phyloP scores from a whole-genome alignment of 2,113 vertebrate species.

The Callopanchax toddi region DNA sequence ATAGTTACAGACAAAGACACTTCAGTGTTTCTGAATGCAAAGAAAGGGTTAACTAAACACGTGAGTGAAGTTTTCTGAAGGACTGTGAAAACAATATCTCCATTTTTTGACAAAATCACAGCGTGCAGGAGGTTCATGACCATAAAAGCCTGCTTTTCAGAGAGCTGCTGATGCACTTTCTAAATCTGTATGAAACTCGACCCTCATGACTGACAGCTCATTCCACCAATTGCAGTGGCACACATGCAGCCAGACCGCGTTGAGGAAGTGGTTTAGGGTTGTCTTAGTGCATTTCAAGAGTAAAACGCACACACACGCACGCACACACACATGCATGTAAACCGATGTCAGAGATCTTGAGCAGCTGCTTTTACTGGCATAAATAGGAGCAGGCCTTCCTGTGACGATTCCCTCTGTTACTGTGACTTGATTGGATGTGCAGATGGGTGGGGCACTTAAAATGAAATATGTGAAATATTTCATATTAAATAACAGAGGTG shows the following conservation, averaged over 20 bases:
- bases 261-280: conserved; percentile 48
- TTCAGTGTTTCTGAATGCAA: no score
- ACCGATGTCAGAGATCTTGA: conserved; percentile 33
- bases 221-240: conserved; percentile 59
- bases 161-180: conserved; percentile 76
- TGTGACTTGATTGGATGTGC: conserved; percentile 14
- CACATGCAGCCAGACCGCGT: conserved; percentile 27
- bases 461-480: no score
- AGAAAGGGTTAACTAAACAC: no score
- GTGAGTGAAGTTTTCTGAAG: background rate
- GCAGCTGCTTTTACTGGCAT: conserved; percentile 46
- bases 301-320: conserved; percentile 27
- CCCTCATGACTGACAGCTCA: conserved; percentile 68
- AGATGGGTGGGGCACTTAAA: conserved; percentile 1
- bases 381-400: conserved; percentile 36
- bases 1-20: conserved; percentile 11
- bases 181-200: conserved; percentile 81
- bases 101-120: conserved; percentile 32
- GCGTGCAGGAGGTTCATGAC: conserved; percentile 59
- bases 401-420: conserved; percentile 11
- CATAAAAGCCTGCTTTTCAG: conserved; percentile 77
- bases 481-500: no score
- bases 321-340: background rate
- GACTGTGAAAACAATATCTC: background rate
- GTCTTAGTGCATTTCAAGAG: conserved; percentile 39